A percentile compares a stretch with the other conserved stretches of the same genome.
Evolutionary conservation across 2,888 invertebrate species (phyloP).

Genomic region (Spodoptera exigua): DNA sequence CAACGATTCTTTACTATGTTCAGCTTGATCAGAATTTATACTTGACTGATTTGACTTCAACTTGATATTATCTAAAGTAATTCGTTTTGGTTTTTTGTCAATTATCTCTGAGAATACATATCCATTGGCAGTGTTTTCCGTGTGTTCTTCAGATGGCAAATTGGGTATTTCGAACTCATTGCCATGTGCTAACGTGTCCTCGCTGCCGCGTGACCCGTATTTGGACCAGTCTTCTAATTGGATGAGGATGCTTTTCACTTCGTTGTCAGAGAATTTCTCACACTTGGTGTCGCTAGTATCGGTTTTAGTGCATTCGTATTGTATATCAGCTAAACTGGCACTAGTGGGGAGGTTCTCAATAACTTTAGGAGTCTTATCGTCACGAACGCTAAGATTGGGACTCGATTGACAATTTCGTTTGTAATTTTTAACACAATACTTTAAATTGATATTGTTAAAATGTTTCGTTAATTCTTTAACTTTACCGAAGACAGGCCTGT

Average conservation of each 20-base stretch:
- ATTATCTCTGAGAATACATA: conserved; percentile 87
- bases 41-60: conserved; percentile 76
- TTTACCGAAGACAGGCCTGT: conserved; percentile 91
- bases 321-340: conserved; percentile 82
- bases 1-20: conserved; percentile 67
- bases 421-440: conserved; percentile 80
- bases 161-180: conserved; percentile 85
- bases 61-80: conserved; percentile 83
- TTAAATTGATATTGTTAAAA: conserved; percentile 89
- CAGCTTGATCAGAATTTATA: conserved; percentile 65
- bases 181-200: conserved; percentile 83
- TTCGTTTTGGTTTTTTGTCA: conserved; percentile 83
- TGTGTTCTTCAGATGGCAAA: conserved; percentile 79
- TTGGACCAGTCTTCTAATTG: conserved; percentile 86
- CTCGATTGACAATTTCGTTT: conserved; percentile 84
- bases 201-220: conserved; percentile 84
- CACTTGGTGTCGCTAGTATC: conserved; percentile 74
- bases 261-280: conserved; percentile 80
- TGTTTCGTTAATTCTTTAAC: conserved; percentile 92
- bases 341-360: conserved; percentile 75
- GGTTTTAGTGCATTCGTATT: conserved; percentile 78
- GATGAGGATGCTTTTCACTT: conserved; percentile 84
- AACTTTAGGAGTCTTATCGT: conserved; percentile 64
- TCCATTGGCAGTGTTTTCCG: conserved; percentile 66
- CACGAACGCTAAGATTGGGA: conserved; percentile 81